These are phyloP conservation scores for Nebria ingens DNA, from an alignment of 1,140 invertebrate species.

Conservation along the genomic window DNA sequence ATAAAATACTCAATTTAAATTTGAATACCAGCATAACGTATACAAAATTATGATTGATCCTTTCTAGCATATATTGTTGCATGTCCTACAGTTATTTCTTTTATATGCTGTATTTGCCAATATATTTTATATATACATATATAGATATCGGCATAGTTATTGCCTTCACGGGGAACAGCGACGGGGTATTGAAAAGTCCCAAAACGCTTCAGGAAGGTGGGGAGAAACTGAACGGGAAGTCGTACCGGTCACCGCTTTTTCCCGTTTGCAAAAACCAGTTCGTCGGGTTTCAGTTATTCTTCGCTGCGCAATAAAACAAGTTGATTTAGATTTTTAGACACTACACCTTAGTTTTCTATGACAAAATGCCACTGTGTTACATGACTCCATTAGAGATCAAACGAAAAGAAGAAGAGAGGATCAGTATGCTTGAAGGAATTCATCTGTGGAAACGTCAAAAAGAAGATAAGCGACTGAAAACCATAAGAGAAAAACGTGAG, in stretches of 20 bases:
- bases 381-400: background rate
- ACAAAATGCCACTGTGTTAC: background rate
- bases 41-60: too few species aligned
- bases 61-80: too few species aligned
- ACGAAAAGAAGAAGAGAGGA: background rate
- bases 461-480: background rate
- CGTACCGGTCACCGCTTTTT: slow-evolving; percentile 1
- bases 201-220: too few species aligned
- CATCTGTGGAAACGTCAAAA: background rate
- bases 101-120: background rate
- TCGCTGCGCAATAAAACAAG: background rate
- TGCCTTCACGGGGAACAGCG: too few species aligned
- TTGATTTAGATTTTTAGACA: too few species aligned
- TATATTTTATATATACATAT: background rate
- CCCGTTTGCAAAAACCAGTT: background rate
- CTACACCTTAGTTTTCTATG: background rate
- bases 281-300: background rate
- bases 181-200: background rate
- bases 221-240: background rate
- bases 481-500: background rate
- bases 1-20: too few species aligned
- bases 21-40: too few species aligned
- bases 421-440: background rate
- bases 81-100: too few species aligned
- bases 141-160: background rate